phyloP scores from a whole-genome alignment of 2,888 invertebrate genomes.

The Falcaria lacertinaria region DNA sequence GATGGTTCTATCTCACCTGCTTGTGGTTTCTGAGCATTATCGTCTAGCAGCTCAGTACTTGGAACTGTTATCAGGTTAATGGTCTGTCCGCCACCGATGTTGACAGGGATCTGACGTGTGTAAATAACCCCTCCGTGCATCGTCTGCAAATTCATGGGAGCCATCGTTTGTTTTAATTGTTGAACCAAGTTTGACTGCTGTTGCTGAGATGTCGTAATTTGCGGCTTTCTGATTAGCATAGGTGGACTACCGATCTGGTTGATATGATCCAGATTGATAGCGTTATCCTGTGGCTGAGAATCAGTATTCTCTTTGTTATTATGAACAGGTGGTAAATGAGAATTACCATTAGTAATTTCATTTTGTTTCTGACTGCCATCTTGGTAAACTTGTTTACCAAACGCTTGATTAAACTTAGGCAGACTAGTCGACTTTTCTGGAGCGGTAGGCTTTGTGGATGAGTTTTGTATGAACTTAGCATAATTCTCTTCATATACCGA shows the following conservation, averaged over 20 bases:
- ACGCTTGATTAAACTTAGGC: slow-evolving; percentile 89
- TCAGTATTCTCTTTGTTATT: slow-evolving; percentile 41
- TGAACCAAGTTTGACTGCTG: slow-evolving; percentile 58
- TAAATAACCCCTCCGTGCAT: slow-evolving; percentile 86
- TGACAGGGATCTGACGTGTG: slow-evolving; percentile 85
- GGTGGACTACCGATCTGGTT: slow-evolving; percentile 61
- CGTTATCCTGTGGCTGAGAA: slow-evolving; percentile 47
- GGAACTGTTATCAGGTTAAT: slow-evolving; percentile 80
- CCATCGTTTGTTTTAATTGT: slow-evolving; percentile 73
- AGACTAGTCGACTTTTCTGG: slow-evolving; percentile 75
- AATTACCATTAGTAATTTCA: slow-evolving; percentile 42
- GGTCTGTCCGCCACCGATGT: slow-evolving; percentile 76
- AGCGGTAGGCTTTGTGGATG: slow-evolving; percentile 45
- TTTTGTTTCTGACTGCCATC: slow-evolving; percentile 53
- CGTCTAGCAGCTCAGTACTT: slow-evolving; percentile 65
- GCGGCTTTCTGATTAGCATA: slow-evolving; percentile 54
- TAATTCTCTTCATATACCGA: slow-evolving; percentile 79
- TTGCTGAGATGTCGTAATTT: slow-evolving; percentile 44
- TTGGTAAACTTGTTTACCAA: slow-evolving; percentile 85
- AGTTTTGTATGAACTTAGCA: slow-evolving; percentile 75
- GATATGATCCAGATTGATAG: slow-evolving; percentile 59
- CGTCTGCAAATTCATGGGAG: slow-evolving; percentile 80
- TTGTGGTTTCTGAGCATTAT: slow-evolving; percentile 60
- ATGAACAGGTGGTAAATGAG: slow-evolving; percentile 36
- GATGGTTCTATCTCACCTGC: slow-evolving; percentile 60